Percentiles rank a stretch among this genome's conserved stretches.
Evolutionary conservation across 2,888 invertebrate species (phyloP).

Genomic region (Rhorus exstirpatorius): DNA sequence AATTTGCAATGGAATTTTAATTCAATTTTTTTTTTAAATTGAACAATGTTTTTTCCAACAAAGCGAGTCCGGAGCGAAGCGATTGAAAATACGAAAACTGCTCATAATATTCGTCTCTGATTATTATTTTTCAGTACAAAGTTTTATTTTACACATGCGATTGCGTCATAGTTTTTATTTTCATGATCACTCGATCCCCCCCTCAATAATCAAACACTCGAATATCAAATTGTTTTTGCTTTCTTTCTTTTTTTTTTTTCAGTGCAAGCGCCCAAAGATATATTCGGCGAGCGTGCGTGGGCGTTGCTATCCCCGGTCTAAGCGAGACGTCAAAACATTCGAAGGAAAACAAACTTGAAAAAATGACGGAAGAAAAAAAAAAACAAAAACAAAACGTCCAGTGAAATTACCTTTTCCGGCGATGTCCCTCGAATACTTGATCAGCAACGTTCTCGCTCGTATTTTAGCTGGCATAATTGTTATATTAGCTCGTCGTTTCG

Average conservation of each 20-base stretch:
- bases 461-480: conserved; percentile 73
- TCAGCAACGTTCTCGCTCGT: conserved; percentile 67
- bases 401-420: conserved; percentile 71
- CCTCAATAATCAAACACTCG: no score
- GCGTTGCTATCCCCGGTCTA: conserved; percentile 30
- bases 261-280: background rate
- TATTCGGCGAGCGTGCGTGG: conserved; percentile 17
- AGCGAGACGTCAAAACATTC: conserved; percentile 59
- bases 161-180: no score
- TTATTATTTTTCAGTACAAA: no score
- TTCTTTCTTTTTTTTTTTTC: background rate
- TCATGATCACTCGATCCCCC: no score
- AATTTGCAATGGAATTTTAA: no score
- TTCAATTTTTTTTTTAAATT: no score
- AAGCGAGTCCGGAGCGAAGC: no score
- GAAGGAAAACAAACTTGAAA: background rate
- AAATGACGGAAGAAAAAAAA: background rate
- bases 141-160: no score
- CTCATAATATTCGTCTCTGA: no score
- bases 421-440: conserved; percentile 66
- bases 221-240: no score
- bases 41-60: no score
- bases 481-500: conserved; percentile 47
- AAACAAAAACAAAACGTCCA: conserved; percentile 2
- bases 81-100: no score